These are phyloP conservation scores for Romanomermis culicivorax DNA, from an alignment of 2,888 invertebrate species.

Conservation along the genomic window DNA sequence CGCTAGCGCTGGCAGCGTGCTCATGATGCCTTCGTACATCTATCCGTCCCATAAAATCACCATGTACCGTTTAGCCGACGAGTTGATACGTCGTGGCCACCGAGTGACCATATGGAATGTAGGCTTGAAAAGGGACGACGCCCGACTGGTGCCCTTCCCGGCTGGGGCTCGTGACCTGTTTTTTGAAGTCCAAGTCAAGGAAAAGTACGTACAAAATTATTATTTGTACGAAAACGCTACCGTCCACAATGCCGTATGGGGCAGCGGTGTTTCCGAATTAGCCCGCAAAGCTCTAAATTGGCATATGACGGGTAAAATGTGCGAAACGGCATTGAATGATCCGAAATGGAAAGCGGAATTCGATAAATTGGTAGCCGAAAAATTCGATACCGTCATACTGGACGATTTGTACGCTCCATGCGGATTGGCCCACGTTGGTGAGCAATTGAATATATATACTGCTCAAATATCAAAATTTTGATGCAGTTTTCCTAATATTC, in stretches of 20 bases:
- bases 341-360: slow-evolving; percentile 17
- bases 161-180: slow-evolving; percentile 14
- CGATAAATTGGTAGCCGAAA: slow-evolving; percentile 18
- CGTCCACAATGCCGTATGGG: slow-evolving; percentile 11
- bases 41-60: slow-evolving; percentile 21
- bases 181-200: slow-evolving; percentile 13
- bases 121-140: slow-evolving; percentile 20
- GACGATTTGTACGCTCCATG: slow-evolving; percentile 28
- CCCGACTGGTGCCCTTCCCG: background rate
- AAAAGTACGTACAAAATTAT: slow-evolving; percentile 13
- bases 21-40: slow-evolving; percentile 22
- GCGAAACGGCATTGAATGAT: slow-evolving; percentile 21
- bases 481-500: background rate
- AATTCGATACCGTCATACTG: slow-evolving; percentile 23
- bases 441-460: background rate
- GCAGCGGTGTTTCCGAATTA: slow-evolving; percentile 2
- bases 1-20: slow-evolving; percentile 14
- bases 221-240: slow-evolving; percentile 16
- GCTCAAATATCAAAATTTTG: too few species aligned
- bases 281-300: slow-evolving; percentile 17
- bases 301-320: slow-evolving; percentile 21
- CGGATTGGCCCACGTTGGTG: slow-evolving; percentile 22
- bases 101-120: slow-evolving; percentile 23
- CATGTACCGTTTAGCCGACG: slow-evolving; percentile 23
- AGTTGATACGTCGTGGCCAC: slow-evolving; percentile 21